A percentile compares a stretch with the other conserved stretches of the same genome.
phyloP scores from a whole-genome alignment of 2,797 vertebrate species.

The Sylvilagus floridanus region DNA sequence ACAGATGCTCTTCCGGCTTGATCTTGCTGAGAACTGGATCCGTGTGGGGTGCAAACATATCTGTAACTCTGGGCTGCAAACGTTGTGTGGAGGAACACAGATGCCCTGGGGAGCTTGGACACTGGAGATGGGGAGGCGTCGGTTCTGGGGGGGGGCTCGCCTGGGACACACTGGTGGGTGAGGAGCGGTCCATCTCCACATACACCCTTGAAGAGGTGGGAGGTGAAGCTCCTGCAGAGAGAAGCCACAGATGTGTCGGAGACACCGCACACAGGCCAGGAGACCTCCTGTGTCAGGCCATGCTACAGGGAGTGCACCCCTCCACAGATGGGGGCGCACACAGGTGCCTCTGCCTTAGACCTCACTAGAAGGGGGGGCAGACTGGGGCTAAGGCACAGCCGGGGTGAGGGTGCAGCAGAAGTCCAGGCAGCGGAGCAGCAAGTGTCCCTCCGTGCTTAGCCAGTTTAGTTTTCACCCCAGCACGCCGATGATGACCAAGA shows the following conservation, averaged over 20 bases:
- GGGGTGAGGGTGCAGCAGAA: not conserved
- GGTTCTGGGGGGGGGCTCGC: not conserved
- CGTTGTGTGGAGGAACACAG: conserved; percentile 2
- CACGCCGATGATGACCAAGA: not conserved
- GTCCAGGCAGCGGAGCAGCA: not conserved
- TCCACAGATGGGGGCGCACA: not conserved
- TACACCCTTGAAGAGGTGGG: not conserved
- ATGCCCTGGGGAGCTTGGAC: not conserved
- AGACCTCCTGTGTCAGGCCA: no score
- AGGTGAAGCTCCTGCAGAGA: not conserved
- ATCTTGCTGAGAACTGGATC: not conserved
- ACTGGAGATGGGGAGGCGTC: not conserved
- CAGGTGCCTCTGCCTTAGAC: not conserved
- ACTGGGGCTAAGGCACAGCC: not conserved
- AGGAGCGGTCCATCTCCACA: not conserved
- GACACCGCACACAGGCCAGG: not conserved
- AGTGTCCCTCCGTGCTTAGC: conserved; percentile 6
- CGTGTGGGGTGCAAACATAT: not conserved
- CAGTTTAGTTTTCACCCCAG: conserved; percentile 14
- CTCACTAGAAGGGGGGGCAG: not conserved
- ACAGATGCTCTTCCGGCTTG: not conserved
- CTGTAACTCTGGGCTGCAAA: not conserved
- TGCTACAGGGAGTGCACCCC: not conserved
- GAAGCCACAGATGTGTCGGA: not conserved
- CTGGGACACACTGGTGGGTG: not conserved